phyloP scores from a whole-genome alignment of 1,140 invertebrate genomes.

The Bathynomus jamesi region DNA sequence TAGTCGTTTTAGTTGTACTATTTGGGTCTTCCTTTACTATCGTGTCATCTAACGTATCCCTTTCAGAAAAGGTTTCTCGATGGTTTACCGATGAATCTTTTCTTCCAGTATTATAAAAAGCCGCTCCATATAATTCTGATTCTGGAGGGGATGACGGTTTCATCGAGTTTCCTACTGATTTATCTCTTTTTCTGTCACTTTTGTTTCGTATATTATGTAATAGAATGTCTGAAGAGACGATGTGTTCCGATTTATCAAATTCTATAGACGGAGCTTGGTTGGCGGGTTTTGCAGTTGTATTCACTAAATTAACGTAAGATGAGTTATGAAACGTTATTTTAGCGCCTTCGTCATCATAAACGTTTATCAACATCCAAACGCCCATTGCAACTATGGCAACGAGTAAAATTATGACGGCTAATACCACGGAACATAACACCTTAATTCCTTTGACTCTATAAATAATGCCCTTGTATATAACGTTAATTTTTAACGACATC shows the following conservation, averaged over 20 bases:
- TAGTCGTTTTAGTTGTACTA: no score
- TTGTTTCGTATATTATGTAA: background rate
- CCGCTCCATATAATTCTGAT: no score
- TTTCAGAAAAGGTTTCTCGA: no score
- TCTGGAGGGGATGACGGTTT: no score
- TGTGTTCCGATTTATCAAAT: background rate
- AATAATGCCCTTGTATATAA: constrained; percentile 32
- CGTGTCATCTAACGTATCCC: no score
- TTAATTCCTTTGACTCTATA: constrained; percentile 36
- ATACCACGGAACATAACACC: constrained; percentile 32
- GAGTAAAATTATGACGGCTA: constrained; percentile 29
- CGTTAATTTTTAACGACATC: constrained; percentile 28
- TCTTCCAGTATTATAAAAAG: no score
- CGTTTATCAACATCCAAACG: constrained; percentile 29
- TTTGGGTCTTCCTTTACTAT: no score
- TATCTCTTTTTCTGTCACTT: no score
- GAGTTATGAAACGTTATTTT: no score
- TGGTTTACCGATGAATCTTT: no score
- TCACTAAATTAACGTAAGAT: background rate
- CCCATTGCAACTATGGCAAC: constrained; percentile 31
- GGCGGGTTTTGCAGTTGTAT: background rate
- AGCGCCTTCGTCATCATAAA: background rate
- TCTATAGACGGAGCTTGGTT: background rate
- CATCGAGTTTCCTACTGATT: no score
- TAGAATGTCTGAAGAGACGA: background rate